A percentile compares a stretch with the other conserved stretches of the same genome.
Evolutionary conservation across 2,888 invertebrate genomes (phyloP).

Genomic region (Heteropelma amictum): DNA sequence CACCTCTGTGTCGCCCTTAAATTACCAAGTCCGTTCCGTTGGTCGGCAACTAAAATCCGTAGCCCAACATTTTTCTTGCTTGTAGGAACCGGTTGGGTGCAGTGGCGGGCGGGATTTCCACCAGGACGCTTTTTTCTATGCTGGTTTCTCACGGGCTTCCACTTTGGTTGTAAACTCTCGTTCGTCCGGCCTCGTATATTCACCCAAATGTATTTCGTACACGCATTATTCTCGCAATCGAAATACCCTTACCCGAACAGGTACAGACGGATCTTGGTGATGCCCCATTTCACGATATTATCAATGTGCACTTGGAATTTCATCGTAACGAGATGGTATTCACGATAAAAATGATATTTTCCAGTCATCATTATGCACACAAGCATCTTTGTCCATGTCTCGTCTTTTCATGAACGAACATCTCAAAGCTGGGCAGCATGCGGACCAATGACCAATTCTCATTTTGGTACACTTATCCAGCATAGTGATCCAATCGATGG

Average conservation of each 20-base stretch:
- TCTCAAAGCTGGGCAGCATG: too few species aligned
- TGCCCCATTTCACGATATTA: too few species aligned
- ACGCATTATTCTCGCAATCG: too few species aligned
- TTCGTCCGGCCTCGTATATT: conserved; percentile 24
- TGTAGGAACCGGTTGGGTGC: conserved; percentile 10
- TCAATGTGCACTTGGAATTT: too few species aligned
- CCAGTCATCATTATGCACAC: too few species aligned
- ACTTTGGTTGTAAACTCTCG: background rate
- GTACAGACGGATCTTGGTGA: too few species aligned
- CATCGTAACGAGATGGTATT: too few species aligned
- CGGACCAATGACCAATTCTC: background rate
- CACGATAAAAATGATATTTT: too few species aligned
- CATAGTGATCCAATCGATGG: conserved; percentile 35
- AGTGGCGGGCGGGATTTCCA: conserved; percentile 3
- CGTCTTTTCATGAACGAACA: too few species aligned
- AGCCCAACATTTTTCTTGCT: conserved; percentile 40
- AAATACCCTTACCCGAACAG: too few species aligned
- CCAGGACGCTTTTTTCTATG: conserved; percentile 14
- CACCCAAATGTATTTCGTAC: conserved; percentile 32
- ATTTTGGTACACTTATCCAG: conserved; percentile 17
- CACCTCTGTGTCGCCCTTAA: conserved; percentile 42
- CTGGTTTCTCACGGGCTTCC: conserved; percentile 11
- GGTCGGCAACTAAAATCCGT: conserved; percentile 24
- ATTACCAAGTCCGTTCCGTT: conserved; percentile 43
- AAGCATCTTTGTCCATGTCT: too few species aligned